Percentiles rank a stretch among this genome's conserved stretches.
These are phyloP conservation scores for Aplidium turbinatum DNA, from an alignment of 23 tunicate species.

Conservation along the genomic window DNA sequence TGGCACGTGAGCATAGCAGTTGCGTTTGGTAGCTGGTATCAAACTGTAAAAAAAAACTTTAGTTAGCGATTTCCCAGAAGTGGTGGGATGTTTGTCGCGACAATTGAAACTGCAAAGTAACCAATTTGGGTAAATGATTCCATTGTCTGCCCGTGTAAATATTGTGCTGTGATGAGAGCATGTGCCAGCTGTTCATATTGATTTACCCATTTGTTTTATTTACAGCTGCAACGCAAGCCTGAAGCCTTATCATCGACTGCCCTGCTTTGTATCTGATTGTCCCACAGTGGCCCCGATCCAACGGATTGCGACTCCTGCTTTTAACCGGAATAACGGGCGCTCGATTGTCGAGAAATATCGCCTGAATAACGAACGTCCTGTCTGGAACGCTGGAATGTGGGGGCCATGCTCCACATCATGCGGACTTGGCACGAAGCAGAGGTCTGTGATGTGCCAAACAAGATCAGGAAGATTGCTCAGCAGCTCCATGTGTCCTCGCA, in stretches of 20 bases:
- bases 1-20: no score
- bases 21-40: no score
- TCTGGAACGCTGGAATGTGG: constrained; percentile 84
- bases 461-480: constrained; percentile 41
- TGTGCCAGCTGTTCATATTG: no score
- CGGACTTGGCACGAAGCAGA: constrained; percentile 63
- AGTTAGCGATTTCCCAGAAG: no score
- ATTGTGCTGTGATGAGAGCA: no score
- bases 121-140: no score
- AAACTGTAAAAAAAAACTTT: no score
- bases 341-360: neutral
- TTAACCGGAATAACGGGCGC: constrained; percentile 8
- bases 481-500: constrained; percentile 37
- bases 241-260: constrained; percentile 56
- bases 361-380: constrained; percentile 28
- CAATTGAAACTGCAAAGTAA: no score
- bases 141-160: no score
- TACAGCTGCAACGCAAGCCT: constrained; percentile 53
- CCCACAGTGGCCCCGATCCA: constrained; percentile 41
- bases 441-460: constrained; percentile 61
- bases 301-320: neutral
- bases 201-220: constrained; percentile 10
- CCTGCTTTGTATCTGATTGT: constrained; percentile 51
- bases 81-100: no score
- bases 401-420: constrained; percentile 79